Evolutionary conservation across 2,888 invertebrate species (phyloP), one percentile per base, ranked within the genome.

Genomic region (Periphyllus acericola): DNA sequence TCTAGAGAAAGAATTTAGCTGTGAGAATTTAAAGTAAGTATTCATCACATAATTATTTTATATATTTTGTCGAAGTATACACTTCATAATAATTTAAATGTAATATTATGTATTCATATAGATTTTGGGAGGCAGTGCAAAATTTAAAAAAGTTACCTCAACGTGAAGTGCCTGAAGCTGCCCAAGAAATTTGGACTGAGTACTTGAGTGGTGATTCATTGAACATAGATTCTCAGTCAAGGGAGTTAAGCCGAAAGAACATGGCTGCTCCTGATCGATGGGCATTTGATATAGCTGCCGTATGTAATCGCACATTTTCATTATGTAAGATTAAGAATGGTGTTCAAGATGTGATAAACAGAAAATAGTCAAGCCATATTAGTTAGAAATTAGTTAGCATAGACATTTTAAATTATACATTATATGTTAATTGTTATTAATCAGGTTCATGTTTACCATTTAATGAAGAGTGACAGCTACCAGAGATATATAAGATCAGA

Each of bases 381-480:
- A 78, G 40, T 76, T 66, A 83, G 71, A 84, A 89, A 68, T 9
- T 83, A 83, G 74, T 52, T 74, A 75, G 55, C 25, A 29, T 55
- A 89, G 29, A 60, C 9, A 40, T n/a, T 68, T 36, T 55, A 74
- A 83, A 72, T 83, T 21, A 29, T 34, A 88, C 55, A 82, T 89
- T 89, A 71, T 68, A 80, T 46, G 14, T 79, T 88, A 79, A 88
- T 40, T 81, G 60, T 89, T 89, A 46, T 90, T 86, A 91, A 92
- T 21, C 93, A 98, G 98, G 97, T 98, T 14, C 99, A 99, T 92
- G 99, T 99, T 71, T 99, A 99, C 92, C 98, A 99, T 91, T 93
- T 99, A 90, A 99, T 99, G 99, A 99, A 99, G 92, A 98, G 97
- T 90, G 99, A 99, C 93, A 98, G 98, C 91, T 99, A 99, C 92